Conservation (phyloP, 2,888 invertebrate genomes). For the Selenia dentaria region DNA sequence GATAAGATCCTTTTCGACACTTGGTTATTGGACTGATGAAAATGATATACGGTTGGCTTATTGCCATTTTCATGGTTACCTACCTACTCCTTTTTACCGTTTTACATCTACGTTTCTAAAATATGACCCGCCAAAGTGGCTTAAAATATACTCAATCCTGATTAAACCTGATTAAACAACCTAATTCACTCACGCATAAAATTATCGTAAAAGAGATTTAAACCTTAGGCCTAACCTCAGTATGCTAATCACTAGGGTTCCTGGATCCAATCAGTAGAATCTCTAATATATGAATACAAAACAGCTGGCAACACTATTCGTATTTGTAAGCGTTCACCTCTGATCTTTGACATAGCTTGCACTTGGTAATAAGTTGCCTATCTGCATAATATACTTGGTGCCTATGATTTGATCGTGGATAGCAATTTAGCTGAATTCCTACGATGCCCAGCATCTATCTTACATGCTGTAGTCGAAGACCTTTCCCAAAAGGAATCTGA, state of each 20-base stretch:
- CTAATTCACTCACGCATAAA: slow-evolving; percentile 10
- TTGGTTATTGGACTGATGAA: too few species aligned
- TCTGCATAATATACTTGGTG: neutral
- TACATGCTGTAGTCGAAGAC: too few species aligned
- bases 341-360: slow-evolving; percentile 18
- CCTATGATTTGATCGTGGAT: neutral
- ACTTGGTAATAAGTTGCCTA: slow-evolving; percentile 10
- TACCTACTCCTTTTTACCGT: too few species aligned
- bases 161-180: neutral
- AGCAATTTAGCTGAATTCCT: neutral
- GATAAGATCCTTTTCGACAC: too few species aligned
- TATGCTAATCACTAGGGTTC: slow-evolving; percentile 15
- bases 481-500: too few species aligned
- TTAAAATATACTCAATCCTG: too few species aligned
- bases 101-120: too few species aligned
- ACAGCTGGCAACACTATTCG: slow-evolving; percentile 7
- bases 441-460: too few species aligned
- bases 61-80: too few species aligned
- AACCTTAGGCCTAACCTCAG: slow-evolving; percentile 1
- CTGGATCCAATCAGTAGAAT: slow-evolving; percentile 6
- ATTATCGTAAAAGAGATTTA: slow-evolving; percentile 10
- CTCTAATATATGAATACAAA: slow-evolving; percentile 19
- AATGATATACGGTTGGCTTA: too few species aligned
- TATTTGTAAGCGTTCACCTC: slow-evolving; percentile 24
- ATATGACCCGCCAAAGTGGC: too few species aligned